Evolutionary conservation across 1,140 invertebrate genomes (phyloP), one percentile per base, ranked within the genome.

Genomic region (Dufourea novaeangliae): DNA sequence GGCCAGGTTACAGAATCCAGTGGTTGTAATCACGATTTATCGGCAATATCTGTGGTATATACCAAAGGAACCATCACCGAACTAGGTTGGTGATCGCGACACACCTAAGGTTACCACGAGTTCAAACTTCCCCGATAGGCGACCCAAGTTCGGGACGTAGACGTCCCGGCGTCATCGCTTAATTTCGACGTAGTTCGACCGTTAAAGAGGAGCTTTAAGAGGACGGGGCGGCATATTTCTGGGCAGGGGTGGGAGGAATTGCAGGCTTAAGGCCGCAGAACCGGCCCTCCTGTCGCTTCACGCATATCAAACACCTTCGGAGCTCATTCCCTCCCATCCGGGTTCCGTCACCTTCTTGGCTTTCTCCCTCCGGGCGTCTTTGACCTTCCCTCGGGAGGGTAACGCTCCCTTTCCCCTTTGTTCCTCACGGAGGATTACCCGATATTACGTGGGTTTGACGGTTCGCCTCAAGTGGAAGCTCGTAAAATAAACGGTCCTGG

Each of bases 391-490:
- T n/a, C 39, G 5, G 11, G 27, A 25, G 32, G 27, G 56, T 46
- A 52, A 52, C 39, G 7, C 7, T 67, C 63, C 57, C 62, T 73
- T 52, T 57, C 62, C 62, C 64, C 66, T 76, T 71, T 44, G 10
- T 52, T 62, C 56, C 59, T 61, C 71, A 64, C 66, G 22, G 56
- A 73, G 84, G 82, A 88, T 88, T 86, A 88, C 82, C 86, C 86
- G 78, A 86, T 87, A 88, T 88, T 87, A 87, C 84, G 84, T 74
- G 72, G 74, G 75, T 83, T 85, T 83, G 82, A 85, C 84, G 84
- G 63, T 39, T 54, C 74, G 62, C 75, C 70, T 81, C 75, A 73
- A 87, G 86, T 77, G 73, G 78, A 82, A 73, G 64, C 64, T 88
- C 82, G 81, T 88, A 85, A 88, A 88, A 87, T 82, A 77, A 87